These are phyloP conservation scores for Hystrix cristata DNA, from an alignment of 2,113 vertebrate genomes.

Conservation along the genomic window DNA sequence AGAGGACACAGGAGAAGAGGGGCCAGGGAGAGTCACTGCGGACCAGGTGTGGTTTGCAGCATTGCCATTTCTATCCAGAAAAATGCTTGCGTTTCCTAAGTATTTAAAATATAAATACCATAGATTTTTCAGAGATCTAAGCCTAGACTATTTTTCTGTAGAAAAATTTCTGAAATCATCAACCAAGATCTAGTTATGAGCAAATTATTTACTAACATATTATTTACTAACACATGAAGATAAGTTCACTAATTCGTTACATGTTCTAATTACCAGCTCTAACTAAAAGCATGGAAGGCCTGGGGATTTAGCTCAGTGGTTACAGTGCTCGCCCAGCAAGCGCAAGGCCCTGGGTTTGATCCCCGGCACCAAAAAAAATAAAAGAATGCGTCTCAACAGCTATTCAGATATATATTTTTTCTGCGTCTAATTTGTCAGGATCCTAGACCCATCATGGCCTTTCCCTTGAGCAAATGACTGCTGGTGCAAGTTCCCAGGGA, in stretches of 20 bases:
- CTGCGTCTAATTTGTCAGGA: neutral
- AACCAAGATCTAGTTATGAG: neutral
- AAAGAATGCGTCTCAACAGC: neutral
- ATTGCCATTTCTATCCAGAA: neutral
- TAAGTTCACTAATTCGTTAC: neutral
- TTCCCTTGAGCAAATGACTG: neutral
- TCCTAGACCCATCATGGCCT: neutral
- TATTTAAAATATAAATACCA: neutral
- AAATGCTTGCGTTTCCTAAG: neutral
- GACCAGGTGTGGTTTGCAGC: accelerated
- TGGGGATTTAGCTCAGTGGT: too few species aligned
- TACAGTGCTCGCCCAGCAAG: too few species aligned
- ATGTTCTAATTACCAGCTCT: neutral
- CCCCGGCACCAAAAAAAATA: too few species aligned
- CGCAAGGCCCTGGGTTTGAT: too few species aligned
- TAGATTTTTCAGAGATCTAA: neutral
- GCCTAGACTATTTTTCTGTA: neutral
- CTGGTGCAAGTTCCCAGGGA: neutral
- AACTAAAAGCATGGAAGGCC: neutral
- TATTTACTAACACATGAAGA: neutral
- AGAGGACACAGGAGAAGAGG: neutral
- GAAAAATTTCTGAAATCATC: neutral
- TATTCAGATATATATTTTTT: neutral
- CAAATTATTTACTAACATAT: neutral
- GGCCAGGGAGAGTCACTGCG: neutral